Conservation (phyloP, 2,797 vertebrate species). For the Phrynocephalus vlangalii region DNA sequence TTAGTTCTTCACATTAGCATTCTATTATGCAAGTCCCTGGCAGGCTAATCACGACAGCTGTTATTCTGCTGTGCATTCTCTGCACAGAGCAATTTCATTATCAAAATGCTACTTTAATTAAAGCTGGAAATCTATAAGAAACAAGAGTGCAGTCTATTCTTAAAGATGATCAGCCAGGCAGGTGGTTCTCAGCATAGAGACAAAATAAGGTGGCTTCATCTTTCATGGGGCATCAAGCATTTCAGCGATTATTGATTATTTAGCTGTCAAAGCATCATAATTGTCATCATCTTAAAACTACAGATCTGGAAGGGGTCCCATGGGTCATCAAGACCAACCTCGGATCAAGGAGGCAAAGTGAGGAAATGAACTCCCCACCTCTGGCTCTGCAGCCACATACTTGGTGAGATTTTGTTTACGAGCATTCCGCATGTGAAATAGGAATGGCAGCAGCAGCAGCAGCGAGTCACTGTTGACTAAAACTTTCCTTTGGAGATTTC, state of each 20-base stretch:
- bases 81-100: constrained; percentile 68
- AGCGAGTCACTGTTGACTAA: too few relatives aligned
- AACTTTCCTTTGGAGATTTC: too few relatives aligned
- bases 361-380: too few relatives aligned
- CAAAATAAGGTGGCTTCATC: background rate
- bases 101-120: constrained; percentile 72
- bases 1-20: constrained; percentile 61
- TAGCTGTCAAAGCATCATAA: background rate
- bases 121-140: constrained; percentile 53
- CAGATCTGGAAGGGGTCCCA: too few relatives aligned
- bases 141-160: background rate
- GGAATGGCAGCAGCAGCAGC: too few relatives aligned
- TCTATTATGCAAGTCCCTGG: constrained; percentile 61
- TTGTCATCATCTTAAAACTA: too few relatives aligned
- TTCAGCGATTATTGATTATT: constrained; percentile 1
- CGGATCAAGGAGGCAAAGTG: too few relatives aligned
- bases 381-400: too few relatives aligned
- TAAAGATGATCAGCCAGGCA: background rate
- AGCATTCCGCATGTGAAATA: background rate
- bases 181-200: background rate
- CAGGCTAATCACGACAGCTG: constrained; percentile 71
- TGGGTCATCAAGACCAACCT: too few relatives aligned
- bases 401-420: constrained; percentile 6
- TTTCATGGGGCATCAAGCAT: constrained; percentile 2
- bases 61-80: constrained; percentile 71